Conservation (phyloP, 2,888 invertebrate species). For the Caenorhabditis afra region DNA sequence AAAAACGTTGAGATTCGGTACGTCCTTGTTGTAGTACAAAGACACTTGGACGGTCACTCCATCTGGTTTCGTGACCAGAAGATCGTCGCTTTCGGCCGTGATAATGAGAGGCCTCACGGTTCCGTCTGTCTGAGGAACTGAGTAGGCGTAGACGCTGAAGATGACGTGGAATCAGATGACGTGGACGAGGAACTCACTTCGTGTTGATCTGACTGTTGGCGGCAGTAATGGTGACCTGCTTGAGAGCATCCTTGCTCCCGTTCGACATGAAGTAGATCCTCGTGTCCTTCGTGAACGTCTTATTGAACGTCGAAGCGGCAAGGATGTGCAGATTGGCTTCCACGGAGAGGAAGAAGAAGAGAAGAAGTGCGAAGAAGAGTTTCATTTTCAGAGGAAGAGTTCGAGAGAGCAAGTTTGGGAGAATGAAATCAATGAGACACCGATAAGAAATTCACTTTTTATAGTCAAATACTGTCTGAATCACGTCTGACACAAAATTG, state of each 20-base stretch:
- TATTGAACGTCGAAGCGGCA: neutral
- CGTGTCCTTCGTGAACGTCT: conserved; percentile 9
- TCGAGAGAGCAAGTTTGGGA: no score
- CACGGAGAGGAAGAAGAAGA: neutral
- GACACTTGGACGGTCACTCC: conserved; percentile 11
- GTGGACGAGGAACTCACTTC: conserved; percentile 12
- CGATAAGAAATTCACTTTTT: neutral
- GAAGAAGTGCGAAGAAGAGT: no score
- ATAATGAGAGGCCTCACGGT: conserved; percentile 24
- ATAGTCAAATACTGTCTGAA: neutral
- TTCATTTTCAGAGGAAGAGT: no score
- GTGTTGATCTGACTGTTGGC: conserved; percentile 23
- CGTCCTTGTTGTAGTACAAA: conserved; percentile 17
- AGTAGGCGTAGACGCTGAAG: conserved; percentile 20
- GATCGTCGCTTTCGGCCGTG: conserved; percentile 23
- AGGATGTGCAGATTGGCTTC: conserved; percentile 12
- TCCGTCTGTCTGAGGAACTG: conserved; percentile 21
- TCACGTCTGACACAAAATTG: no score
- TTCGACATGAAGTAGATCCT: conserved; percentile 25
- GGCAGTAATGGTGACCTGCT: conserved; percentile 13
- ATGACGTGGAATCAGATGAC: neutral
- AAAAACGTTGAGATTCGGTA: conserved; percentile 28
- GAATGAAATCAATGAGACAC: neutral
- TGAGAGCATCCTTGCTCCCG: conserved; percentile 19
- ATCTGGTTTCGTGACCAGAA: conserved; percentile 25